A percentile compares a stretch with the other conserved stretches of the same genome.
phyloP scores from a whole-genome alignment of 2,888 invertebrate genomes.

The Galeruca laticollis region DNA sequence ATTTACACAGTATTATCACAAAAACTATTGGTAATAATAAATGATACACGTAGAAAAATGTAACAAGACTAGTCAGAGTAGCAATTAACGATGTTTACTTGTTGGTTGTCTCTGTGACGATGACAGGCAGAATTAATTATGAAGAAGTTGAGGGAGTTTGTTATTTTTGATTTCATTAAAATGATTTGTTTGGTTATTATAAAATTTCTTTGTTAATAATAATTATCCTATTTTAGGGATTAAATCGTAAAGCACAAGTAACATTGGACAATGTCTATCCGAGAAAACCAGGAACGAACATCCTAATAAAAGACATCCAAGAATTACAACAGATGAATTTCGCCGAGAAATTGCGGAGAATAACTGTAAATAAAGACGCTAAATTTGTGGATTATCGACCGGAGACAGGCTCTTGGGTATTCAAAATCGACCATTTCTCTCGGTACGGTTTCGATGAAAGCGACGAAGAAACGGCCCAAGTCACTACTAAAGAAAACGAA shows the following conservation, averaged over 20 bases:
- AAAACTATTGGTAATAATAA: too few species aligned
- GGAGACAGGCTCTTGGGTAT: constrained; percentile 97
- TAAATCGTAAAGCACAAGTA: constrained; percentile 92
- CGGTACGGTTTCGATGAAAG: constrained; percentile 90
- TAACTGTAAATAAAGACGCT: constrained; percentile 88
- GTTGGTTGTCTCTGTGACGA: too few species aligned
- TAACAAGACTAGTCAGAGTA: neutral
- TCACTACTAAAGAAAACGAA: constrained; percentile 21
- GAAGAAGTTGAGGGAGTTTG: too few species aligned
- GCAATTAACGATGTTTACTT: neutral
- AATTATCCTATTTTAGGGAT: constrained; percentile 66
- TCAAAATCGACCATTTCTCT: constrained; percentile 94
- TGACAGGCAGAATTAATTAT: too few species aligned
- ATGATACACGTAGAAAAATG: too few species aligned
- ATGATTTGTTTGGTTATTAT: neutral
- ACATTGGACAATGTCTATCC: constrained; percentile 97
- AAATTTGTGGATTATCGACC: constrained; percentile 95
- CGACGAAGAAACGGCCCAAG: constrained; percentile 76
- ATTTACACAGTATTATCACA: too few species aligned
- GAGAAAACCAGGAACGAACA: constrained; percentile 83
- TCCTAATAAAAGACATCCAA: constrained; percentile 84
- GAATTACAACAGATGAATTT: constrained; percentile 85
- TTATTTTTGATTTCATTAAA: too few species aligned
- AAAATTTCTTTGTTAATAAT: neutral
- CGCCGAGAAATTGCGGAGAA: constrained; percentile 84